These are phyloP conservation scores for Criorhina ranunculi DNA, from an alignment of 2,888 invertebrate genomes.

Conservation along the genomic window DNA sequence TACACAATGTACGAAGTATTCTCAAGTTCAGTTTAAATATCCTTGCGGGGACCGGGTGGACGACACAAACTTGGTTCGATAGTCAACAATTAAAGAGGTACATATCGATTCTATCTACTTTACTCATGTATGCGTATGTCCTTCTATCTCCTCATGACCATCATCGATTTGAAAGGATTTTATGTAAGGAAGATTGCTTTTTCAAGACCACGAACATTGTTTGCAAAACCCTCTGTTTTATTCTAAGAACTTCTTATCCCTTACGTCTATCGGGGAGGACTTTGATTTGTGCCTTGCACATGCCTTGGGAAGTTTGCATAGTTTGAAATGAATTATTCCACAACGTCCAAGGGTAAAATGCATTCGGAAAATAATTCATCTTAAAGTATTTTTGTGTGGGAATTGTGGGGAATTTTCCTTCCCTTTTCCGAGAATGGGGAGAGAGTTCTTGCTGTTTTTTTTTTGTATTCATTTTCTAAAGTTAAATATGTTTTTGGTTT, in stretches of 20 bases:
- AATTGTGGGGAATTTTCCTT: not conserved
- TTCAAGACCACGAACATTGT: conserved; percentile 53
- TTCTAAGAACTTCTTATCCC: conserved; percentile 38
- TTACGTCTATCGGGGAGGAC: conserved; percentile 41
- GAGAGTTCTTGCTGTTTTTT: not conserved
- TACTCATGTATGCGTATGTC: not conserved
- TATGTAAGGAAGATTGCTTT: conserved; percentile 18
- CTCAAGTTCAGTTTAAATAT: conserved; percentile 68
- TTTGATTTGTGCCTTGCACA: conserved; percentile 71
- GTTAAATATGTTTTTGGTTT: conserved; percentile 12
- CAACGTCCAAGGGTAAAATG: conserved; percentile 56
- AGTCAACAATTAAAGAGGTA: conserved; percentile 48
- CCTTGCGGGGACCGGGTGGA: conserved; percentile 31
- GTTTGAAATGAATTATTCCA: conserved; percentile 49
- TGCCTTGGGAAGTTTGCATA: conserved; percentile 71
- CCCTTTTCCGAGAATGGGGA: too few relatives aligned
- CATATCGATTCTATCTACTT: conserved; percentile 19
- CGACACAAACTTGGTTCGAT: conserved; percentile 21
- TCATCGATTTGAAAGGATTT: conserved; percentile 29
- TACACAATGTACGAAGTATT: conserved; percentile 12
- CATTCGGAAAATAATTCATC: conserved; percentile 59
- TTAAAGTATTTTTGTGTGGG: conserved; percentile 33
- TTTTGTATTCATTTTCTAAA: not conserved
- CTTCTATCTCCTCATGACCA: conserved; percentile 4
- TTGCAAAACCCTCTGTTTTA: conserved; percentile 53